Evolutionary conservation across 1,140 invertebrate genomes (phyloP), one percentile per base, ranked within the genome.

Genomic region (Drosophila azteca): DNA sequence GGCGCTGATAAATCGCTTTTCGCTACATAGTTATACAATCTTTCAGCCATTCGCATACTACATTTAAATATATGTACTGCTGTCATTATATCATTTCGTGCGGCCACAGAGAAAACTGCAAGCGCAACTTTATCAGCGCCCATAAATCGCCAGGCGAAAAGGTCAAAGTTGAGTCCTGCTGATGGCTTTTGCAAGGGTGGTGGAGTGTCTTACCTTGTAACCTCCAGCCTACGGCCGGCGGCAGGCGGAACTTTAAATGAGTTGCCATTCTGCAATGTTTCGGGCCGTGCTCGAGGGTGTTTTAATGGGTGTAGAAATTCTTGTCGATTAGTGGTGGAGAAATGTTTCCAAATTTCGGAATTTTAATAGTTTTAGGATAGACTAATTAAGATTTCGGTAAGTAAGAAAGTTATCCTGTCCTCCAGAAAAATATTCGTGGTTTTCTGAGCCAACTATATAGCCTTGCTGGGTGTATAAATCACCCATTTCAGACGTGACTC

Each of bases 71-170:
- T 9, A 66, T 64, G 51, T 65, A 53, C 17, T 20, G 35, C 22
- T 58, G 53, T 50, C 60, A 74, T 74, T 74, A 74, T 74, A 74
- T 74, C 61, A 74, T 66, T 57, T 52, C 41, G 70, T 64, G 41
- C 41, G 49, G 59, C 43, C 52, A 51, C 57, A 58, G 59, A 64
- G 69, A 57, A 71, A 71, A 71, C 66, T 71, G 68, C 68, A 71
- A 71, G 67, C 68, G 67, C 68, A 61, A 51, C 67, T 71, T 52
- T 74, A 74, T 74, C 71, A 66, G 53, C 50, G 71, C 39, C 71
- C 61, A 74, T 74, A 74, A 74, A 74, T 74, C 71, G 71, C 70
- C 11, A 22, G 35, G 48, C 43, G 29, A 75, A 74, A 74, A 76
- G 72, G 72, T 76, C 71, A 76, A 76, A 74, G 71, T 74, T 74